phyloP scores from a whole-genome alignment of 2,888 invertebrate species.

The Lydus trimaculatus region DNA sequence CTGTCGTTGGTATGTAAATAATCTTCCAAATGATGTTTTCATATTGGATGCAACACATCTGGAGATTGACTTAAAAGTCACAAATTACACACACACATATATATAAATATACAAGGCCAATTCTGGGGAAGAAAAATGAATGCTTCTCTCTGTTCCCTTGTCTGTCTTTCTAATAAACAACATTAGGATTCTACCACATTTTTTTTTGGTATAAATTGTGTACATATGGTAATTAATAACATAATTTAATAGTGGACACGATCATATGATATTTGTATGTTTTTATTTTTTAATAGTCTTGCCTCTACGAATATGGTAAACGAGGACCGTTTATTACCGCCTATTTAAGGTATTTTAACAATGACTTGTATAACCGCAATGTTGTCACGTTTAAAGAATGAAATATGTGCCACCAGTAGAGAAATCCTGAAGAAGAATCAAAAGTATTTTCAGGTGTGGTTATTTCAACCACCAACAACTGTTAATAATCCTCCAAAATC shows the following conservation, averaged over 20 bases:
- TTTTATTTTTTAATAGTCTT: no score
- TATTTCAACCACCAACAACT: neutral
- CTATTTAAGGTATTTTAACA: conserved; percentile 4
- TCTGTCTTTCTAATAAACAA: neutral
- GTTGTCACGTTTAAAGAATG: conserved; percentile 6
- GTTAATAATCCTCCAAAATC: neutral
- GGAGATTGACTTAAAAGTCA: conserved; percentile 20
- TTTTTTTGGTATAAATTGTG: neutral
- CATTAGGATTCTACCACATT: neutral
- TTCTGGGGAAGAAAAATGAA: conserved; percentile 13
- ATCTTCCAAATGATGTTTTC: conserved; percentile 18
- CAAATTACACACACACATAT: conserved; percentile 15
- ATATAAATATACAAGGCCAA: conserved; percentile 18
- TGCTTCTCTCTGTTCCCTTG: conserved; percentile 19
- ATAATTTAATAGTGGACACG: neutral
- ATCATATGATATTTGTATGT: no score
- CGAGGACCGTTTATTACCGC: neutral
- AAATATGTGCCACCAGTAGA: neutral
- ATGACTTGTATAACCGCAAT: neutral
- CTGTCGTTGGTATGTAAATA: neutral
- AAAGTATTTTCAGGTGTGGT: neutral
- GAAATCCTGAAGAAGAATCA: neutral
- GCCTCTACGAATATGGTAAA: neutral
- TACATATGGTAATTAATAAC: conserved; percentile 5
- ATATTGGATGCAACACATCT: conserved; percentile 21